Base-by-base conservation (phyloP, 2,797 vertebrate genomes). In the Sciaenops ocellatus region DNA sequence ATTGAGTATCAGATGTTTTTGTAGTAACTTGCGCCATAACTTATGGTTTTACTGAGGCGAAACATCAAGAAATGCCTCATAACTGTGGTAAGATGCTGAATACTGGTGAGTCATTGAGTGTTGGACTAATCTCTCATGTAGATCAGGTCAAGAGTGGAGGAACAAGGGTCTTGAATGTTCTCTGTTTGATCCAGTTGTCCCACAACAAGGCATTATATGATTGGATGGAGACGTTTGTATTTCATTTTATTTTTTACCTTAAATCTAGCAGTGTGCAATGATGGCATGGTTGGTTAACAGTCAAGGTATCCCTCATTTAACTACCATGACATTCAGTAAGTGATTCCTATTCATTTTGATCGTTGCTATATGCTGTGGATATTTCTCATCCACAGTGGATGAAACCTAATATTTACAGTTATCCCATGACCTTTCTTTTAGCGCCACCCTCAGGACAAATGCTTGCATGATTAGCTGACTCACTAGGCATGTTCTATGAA, bases 1-100 rank as follows among this genome's bases (percentile, higher is more conserved):
- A 79, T 46, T 2, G 22, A 73, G 62, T 3, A 12, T 77, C 60
- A 67, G 10, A 80, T 82, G 79, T 82, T 80, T 82, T 75, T 80
- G 11, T 75, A 54, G 56, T 57, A 73, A 63, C 60, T n/a, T 72
- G 75, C 12, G 17, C 38, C 16, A n/a, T 62, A 69, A 71, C 52
- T 38, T 50, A 26, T 79, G 51, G 34, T 74, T 56, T 73, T 42
- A 34, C 42, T 59, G 54, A 55, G 34, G 54, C 4, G 1, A 61
- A 60, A 73, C 47, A 17, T 79, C 46, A 68, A 67, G 24, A 54
- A 82, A 50, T 30, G 11, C 11, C 20, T 55, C 50, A n/a, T 59
- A 54, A 24, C 50, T 78, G 62, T 20, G 79, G 69, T 22, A 3
- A 48, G 34, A 24, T 54, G 6, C 38, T n/a, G 16, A 18, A n/a